Evolutionary conservation across 2,888 invertebrate species (phyloP), one percentile per base, ranked within the genome.

Genomic region (Nasonovia ribisnigri): DNA sequence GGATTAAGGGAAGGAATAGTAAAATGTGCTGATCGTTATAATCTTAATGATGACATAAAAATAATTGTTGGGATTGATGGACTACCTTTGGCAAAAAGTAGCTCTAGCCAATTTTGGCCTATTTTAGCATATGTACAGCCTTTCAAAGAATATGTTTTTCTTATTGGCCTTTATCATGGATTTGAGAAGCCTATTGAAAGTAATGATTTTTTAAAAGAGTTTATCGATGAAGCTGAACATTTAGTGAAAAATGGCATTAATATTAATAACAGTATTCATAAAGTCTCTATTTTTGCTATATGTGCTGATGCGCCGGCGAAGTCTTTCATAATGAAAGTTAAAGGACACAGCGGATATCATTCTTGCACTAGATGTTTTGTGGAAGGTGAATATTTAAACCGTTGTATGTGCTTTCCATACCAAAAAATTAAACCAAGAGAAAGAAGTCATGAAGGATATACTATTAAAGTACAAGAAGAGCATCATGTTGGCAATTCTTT

Each of bases 211-310:
- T 88, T 54, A 42, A 51, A 42, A 36, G 88, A 88, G 1, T 88
- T 88, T 88, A 54, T 88, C n/a, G 24, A 88, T 88, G 88, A 54
- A 54, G 54, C 54, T 54, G 26, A 88, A 88, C 2, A 88, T 54
- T 54, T 88, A 88, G 54, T 36, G 10, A 54, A 13, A 54, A 54
- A 88, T 54, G 54, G 54, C 4, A 54, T 88, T 54, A 26, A 51
- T 54, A 54, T 54, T n/a, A 51, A 51, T 51, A 88, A 88, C 16
- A 6, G 42, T 16, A 88, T 54, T 54, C 13, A 8, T 1, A 54
- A 54, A 54, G 54, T 88, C 16, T 54, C 88, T 88, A 51, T 88
- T 54, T 51, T 54, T 88, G 88, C 54, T 88, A 36, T 88, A 20
- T 88, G 54, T 54, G 36, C 51, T 42, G 88, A 88, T 88, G 54